Conservation (phyloP, 1,140 invertebrate genomes). For the Cephus cinctus region DNA sequence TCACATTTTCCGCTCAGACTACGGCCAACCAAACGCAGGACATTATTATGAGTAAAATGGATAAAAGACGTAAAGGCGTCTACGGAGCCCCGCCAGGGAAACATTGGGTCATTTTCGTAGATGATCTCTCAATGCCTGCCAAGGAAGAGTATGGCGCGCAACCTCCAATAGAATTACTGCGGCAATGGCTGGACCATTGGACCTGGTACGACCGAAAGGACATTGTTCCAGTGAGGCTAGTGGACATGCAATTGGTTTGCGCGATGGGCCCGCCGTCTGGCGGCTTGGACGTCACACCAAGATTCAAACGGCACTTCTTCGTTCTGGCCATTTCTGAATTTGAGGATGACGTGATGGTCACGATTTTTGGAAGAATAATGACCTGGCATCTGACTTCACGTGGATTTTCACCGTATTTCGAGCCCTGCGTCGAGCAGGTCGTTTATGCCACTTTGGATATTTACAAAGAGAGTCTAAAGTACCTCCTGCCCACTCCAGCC, state of each 20-base stretch:
- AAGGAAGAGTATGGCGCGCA: slow-evolving; percentile 87
- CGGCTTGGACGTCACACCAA: slow-evolving; percentile 79
- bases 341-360: slow-evolving; percentile 78
- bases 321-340: slow-evolving; percentile 90
- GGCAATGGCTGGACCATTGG: slow-evolving; percentile 90
- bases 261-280: slow-evolving; percentile 88
- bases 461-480: slow-evolving; percentile 77
- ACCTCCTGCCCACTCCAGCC: slow-evolving; percentile 86
- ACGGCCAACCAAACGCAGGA: slow-evolving; percentile 95
- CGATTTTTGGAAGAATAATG: slow-evolving; percentile 89
- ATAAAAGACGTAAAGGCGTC: slow-evolving; percentile 82
- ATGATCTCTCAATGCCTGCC: slow-evolving; percentile 92
- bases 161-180: slow-evolving; percentile 87
- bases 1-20: slow-evolving; percentile 94
- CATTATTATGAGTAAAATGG: slow-evolving; percentile 94
- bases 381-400: slow-evolving; percentile 88
- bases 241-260: slow-evolving; percentile 83
- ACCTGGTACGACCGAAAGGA: slow-evolving; percentile 93
- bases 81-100: slow-evolving; percentile 35
- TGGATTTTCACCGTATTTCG: slow-evolving; percentile 89
- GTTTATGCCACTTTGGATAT: slow-evolving; percentile 81
- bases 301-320: slow-evolving; percentile 92
- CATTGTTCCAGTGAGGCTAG: slow-evolving; percentile 76
- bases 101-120: slow-evolving; percentile 82
- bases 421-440: slow-evolving; percentile 80